These are phyloP conservation scores for Drosophila setifemur DNA, from an alignment of 1,140 invertebrate genomes.

Conservation along the genomic window DNA sequence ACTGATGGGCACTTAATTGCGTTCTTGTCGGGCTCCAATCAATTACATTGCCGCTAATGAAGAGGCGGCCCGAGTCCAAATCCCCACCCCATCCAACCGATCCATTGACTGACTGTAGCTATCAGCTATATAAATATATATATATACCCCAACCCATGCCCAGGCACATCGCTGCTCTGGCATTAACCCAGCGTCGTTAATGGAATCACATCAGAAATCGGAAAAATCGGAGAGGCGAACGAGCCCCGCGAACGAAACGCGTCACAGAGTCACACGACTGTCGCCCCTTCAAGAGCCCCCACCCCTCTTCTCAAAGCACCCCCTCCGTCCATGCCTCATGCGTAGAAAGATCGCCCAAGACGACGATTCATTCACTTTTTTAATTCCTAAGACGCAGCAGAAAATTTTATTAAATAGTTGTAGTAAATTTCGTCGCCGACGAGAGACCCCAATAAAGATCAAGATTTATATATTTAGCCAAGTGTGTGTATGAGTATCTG, in stretches of 20 bases:
- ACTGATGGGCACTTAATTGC: conserved; percentile 45
- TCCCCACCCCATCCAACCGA: background rate
- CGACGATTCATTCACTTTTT: conserved; percentile 42
- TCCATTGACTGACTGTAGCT: conserved; percentile 8
- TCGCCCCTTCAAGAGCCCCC: background rate
- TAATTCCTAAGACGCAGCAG: conserved; percentile 23
- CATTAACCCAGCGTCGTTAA: conserved; percentile 42
- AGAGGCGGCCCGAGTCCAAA: background rate
- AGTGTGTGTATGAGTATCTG: background rate
- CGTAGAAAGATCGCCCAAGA: background rate
- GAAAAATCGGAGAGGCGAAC: conserved; percentile 17
- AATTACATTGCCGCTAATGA: conserved; percentile 35
- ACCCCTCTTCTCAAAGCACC: background rate
- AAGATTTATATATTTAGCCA: conserved; percentile 4
- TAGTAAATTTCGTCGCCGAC: conserved; percentile 56
- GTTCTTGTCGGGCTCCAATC: conserved; percentile 50
- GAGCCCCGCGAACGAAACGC: conserved; percentile 49
- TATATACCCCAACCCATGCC: conserved; percentile 7
- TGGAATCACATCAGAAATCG: conserved; percentile 61
- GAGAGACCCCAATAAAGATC: conserved; percentile 44
- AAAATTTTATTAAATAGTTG: conserved; percentile 44
- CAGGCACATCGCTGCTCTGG: conserved; percentile 10
- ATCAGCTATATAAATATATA: conserved; percentile 13
- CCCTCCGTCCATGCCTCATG: background rate
- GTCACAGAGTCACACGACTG: conserved; percentile 61